A percentile compares a stretch with the other conserved stretches of the same genome.
phyloP scores from a whole-genome alignment of 1,140 invertebrate species.

The Medauroidea extradentata region DNA sequence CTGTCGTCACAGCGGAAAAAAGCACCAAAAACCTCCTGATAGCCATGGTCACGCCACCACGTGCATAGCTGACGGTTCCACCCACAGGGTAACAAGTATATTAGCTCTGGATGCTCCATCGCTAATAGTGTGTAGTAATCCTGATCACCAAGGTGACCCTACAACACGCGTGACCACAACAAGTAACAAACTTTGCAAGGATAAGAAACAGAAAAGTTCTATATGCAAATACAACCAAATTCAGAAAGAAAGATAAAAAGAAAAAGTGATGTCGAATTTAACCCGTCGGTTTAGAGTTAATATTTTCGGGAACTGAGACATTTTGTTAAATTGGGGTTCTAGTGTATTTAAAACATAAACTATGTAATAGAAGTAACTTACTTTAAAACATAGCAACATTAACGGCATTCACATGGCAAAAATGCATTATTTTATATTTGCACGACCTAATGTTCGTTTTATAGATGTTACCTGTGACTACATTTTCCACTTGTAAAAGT shows the following conservation, averaged over 20 bases:
- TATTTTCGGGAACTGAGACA: too few species aligned
- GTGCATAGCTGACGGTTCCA: conserved; percentile 83
- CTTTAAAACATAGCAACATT: too few species aligned
- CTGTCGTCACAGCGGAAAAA: conserved; percentile 71
- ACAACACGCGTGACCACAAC: not conserved
- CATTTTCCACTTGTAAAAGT: too few species aligned
- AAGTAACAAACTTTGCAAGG: not conserved
- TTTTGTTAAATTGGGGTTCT: too few species aligned
- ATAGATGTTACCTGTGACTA: too few species aligned
- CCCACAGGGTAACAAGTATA: conserved; percentile 71
- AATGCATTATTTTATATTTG: too few species aligned
- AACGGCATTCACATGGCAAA: too few species aligned
- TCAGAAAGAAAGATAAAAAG: not conserved
- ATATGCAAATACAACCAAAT: not conserved
- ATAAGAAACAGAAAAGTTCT: not conserved
- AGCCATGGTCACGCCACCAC: conserved; percentile 80
- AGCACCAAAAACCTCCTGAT: conserved; percentile 66
- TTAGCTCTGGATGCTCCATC: conserved; percentile 67
- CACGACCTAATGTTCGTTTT: too few species aligned
- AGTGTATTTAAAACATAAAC: too few species aligned
- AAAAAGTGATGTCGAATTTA: too few species aligned
- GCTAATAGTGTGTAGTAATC: conserved; percentile 79
- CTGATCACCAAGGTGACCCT: conserved; percentile 83
- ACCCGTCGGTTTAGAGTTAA: too few species aligned
- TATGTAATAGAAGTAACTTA: too few species aligned